Evolutionary conservation across 2,888 invertebrate species (phyloP).

Genomic region (Zygogramma bicolorata): DNA sequence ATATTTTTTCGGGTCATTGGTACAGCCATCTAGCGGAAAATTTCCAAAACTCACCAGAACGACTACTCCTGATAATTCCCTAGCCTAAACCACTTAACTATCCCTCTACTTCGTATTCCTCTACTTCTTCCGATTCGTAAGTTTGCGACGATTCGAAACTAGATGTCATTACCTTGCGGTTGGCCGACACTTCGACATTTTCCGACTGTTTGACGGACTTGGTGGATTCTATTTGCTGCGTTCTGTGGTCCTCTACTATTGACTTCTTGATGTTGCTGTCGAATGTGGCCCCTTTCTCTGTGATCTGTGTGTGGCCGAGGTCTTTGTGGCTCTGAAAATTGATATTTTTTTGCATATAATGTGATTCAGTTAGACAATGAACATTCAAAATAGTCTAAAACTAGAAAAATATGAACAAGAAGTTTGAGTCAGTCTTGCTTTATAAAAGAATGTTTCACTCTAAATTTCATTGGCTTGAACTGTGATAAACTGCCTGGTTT

Average conservation of each 20-base stretch:
- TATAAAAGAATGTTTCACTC: too few relatives aligned
- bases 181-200: conserved; percentile 58
- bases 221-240: conserved; percentile 59
- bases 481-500: too few relatives aligned
- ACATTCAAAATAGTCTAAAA: background rate
- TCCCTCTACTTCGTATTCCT: conserved; percentile 63
- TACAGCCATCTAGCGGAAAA: background rate
- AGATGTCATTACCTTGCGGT: conserved; percentile 61
- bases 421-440: too few relatives aligned
- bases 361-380: background rate
- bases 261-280: conserved; percentile 62
- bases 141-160: conserved; percentile 63
- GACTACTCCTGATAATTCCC: background rate
- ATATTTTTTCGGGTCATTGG: too few relatives aligned
- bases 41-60: background rate
- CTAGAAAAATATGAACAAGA: too few relatives aligned
- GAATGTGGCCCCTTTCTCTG: conserved; percentile 63
- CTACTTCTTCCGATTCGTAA: conserved; percentile 64
- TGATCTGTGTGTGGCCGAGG: conserved; percentile 61
- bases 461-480: too few relatives aligned
- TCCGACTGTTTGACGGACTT: conserved; percentile 58
- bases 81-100: conserved; percentile 22
- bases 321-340: conserved; percentile 62
- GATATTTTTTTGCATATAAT: background rate
- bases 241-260: conserved; percentile 61